A percentile compares a stretch with the other conserved stretches of the same genome.
phyloP scores from a whole-genome alignment of 1,140 invertebrate species.

The Medauroidea extradentata region DNA sequence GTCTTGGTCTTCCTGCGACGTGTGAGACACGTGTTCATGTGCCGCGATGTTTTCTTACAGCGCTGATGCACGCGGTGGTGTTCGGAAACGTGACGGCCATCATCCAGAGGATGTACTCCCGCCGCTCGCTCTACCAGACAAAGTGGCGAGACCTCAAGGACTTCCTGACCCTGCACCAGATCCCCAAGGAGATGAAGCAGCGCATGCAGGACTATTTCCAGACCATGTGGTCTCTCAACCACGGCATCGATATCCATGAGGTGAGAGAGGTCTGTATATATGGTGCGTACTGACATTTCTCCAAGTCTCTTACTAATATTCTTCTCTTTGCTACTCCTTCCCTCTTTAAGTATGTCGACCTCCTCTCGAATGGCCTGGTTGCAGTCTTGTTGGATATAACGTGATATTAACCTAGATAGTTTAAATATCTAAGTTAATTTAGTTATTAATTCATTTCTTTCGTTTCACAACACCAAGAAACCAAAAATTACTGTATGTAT shows the following conservation, averaged over 20 bases:
- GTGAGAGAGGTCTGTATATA: constrained; percentile 47
- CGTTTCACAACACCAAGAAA: too few species aligned
- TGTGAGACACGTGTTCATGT: too few species aligned
- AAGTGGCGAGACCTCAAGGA: constrained; percentile 96
- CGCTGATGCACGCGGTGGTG: constrained; percentile 97
- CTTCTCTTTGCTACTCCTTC: too few species aligned
- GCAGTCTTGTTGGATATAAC: too few species aligned
- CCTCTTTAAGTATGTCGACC: too few species aligned
- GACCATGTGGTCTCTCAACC: constrained; percentile 97
- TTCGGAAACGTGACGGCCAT: constrained; percentile 99
- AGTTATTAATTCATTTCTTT: too few species aligned
- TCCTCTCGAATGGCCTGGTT: too few species aligned
- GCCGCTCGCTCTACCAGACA: constrained; percentile 92
- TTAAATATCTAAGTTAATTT: too few species aligned
- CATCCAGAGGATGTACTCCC: constrained; percentile 97
- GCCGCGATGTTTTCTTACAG: constrained; percentile 48
- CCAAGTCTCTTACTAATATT: too few species aligned
- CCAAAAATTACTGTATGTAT: too few species aligned
- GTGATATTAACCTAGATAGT: too few species aligned
- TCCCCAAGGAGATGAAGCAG: constrained; percentile 91
- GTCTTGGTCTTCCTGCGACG: too few species aligned
- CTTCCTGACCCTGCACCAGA: constrained; percentile 93
- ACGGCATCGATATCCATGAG: constrained; percentile 97
- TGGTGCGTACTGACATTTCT: background rate
- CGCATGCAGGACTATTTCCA: constrained; percentile 98